phyloP scores from a whole-genome alignment of 2,113 vertebrate species.

The Brachyhypopomus occidentalis region DNA sequence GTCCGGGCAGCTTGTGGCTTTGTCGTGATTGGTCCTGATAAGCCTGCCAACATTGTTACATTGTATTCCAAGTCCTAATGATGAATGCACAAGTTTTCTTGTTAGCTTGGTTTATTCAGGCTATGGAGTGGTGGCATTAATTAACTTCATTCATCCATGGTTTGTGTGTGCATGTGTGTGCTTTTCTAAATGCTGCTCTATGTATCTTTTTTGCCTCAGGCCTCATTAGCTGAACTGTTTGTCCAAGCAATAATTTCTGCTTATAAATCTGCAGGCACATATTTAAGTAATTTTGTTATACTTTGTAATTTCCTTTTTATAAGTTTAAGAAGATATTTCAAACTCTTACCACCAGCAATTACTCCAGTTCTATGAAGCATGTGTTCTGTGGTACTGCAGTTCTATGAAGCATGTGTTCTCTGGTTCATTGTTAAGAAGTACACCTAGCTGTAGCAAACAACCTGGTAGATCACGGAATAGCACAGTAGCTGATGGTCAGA shows the following conservation, averaged over 20 bases:
- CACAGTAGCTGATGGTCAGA: too few species aligned
- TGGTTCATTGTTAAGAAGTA: not conserved
- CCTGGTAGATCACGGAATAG: too few species aligned
- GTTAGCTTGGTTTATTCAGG: slow-evolving; percentile 61
- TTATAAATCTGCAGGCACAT: slow-evolving; percentile 50
- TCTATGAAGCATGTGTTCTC: not conserved
- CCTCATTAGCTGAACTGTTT: slow-evolving; percentile 73
- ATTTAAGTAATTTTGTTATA: slow-evolving; percentile 38
- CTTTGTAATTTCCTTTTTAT: not conserved
- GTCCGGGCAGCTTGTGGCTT: slow-evolving; percentile 66
- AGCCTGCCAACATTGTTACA: slow-evolving; percentile 63
- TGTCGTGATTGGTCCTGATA: slow-evolving; percentile 72
- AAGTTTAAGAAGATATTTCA: slow-evolving; percentile 25
- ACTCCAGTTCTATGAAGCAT: not conserved
- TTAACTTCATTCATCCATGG: slow-evolving; percentile 63
- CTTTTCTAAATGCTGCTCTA: slow-evolving; percentile 51
- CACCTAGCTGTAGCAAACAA: not conserved
- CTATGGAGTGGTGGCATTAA: slow-evolving; percentile 65
- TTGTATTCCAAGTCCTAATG: slow-evolving; percentile 70
- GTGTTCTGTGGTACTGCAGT: not conserved
- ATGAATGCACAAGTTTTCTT: slow-evolving; percentile 65
- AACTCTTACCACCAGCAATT: slow-evolving; percentile 32
- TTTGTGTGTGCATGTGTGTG: slow-evolving; percentile 49
- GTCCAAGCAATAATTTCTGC: slow-evolving; percentile 56
- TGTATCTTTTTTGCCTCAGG: slow-evolving; percentile 60